phyloP scores from a whole-genome alignment of 2,797 vertebrate species.

The Crocodylus rhombifer region DNA sequence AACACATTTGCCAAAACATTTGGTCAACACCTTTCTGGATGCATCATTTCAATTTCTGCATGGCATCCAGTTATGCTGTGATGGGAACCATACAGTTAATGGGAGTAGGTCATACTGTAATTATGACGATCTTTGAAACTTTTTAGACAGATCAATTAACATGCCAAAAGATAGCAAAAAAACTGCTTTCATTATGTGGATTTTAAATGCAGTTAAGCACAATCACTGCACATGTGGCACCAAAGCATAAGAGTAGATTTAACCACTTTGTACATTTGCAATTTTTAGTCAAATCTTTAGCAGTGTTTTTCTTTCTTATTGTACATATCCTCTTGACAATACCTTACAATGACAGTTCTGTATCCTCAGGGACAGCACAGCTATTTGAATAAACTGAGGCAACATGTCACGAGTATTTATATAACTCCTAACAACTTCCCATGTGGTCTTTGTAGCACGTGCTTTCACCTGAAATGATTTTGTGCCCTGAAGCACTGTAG shows the following conservation, averaged over 20 bases:
- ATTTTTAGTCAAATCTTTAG: background rate
- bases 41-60: background rate
- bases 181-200: background rate
- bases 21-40: background rate
- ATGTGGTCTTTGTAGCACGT: background rate
- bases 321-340: background rate
- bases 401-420: background rate
- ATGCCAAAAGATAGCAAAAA: background rate
- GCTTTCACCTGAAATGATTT: background rate
- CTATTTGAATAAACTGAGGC: background rate
- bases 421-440: background rate
- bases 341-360: background rate
- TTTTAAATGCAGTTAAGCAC: slow-evolving; percentile 9
- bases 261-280: slow-evolving; percentile 18
- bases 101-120: background rate
- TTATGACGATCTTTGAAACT: background rate
- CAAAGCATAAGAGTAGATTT: background rate
- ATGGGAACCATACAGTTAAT: background rate
- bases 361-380: background rate
- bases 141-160: background rate
- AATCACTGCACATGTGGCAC: background rate
- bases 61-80: background rate
- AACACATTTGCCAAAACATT: background rate
- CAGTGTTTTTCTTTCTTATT: background rate
- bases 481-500: background rate